phyloP scores from a whole-genome alignment of 2,797 vertebrate species.

The Tachyglossus aculeatus region DNA sequence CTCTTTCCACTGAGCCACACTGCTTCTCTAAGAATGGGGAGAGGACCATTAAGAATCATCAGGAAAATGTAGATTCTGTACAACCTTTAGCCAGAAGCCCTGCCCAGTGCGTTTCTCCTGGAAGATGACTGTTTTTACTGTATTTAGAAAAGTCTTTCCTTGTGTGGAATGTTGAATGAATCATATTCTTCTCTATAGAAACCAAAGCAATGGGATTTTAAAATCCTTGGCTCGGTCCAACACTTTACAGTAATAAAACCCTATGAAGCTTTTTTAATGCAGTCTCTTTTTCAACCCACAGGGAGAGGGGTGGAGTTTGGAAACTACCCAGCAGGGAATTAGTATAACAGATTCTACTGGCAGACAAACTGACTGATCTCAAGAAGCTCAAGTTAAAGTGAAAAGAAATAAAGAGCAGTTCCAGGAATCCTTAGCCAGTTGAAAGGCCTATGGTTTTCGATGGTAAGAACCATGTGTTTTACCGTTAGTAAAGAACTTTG shows the following conservation, averaged over 20 bases:
- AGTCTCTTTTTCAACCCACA: not conserved
- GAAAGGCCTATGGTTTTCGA: not conserved
- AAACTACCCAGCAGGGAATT: constrained; percentile 19
- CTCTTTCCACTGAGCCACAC: too few species aligned
- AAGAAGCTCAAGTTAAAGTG: constrained; percentile 15
- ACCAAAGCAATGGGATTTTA: not conserved
- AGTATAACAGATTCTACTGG: constrained; percentile 24
- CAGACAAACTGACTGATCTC: constrained; percentile 33
- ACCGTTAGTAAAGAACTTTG: constrained; percentile 22
- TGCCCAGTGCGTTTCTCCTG: too few species aligned
- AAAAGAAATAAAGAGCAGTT: constrained; percentile 7
- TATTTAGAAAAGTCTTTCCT: not conserved
- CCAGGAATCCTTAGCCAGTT: constrained; percentile 30
- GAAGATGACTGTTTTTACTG: too few species aligned
- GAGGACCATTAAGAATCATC: too few species aligned
- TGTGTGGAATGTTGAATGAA: not conserved
- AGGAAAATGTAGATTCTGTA: too few species aligned
- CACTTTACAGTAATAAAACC: constrained; percentile 8
- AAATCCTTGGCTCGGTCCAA: not conserved
- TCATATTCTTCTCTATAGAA: not conserved
- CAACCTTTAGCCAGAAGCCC: too few species aligned
- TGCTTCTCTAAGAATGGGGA: too few species aligned
- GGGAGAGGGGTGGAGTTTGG: constrained; percentile 15
- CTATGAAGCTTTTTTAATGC: not conserved
- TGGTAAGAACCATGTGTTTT: constrained; percentile 24